Evolutionary conservation across 2,888 invertebrate genomes (phyloP), one percentile per base, ranked within the genome.

Genomic region (Polydrusus cervinus): DNA sequence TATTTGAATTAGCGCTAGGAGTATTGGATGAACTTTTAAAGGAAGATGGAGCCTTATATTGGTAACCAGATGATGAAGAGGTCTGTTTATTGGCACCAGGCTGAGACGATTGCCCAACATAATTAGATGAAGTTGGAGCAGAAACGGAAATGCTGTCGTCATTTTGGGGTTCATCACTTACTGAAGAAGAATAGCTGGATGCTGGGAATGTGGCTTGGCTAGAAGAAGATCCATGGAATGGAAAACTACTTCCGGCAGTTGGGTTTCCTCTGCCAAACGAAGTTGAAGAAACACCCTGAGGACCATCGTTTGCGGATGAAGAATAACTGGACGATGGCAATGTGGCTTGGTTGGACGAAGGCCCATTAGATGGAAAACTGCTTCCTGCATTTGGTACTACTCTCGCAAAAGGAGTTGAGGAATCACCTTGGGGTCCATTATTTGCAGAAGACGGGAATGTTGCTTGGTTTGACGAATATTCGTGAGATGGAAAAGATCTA

Each of bases 31-130:
- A 1, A 40, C 13, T 43, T 38, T 40, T 40, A 18, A 43, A 61
- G 8, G 61, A 30, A 6, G 49, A 66, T 18, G 55, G 45, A 11
- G 67, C 6, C 5, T 67, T 53, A 18, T 53, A 55, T 7, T 67
- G 67, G 16, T 57, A 69, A 30, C 34, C 49, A 34, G 69, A 70
- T 34, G 18, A 11, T 43, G 57, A 11, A n/a, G 57, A 45, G 11
- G 45, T 9, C 9, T 49, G 38, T 11, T 16, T 18, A 18, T 51
- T 70, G 30, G 43, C 60, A 65, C 30, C 55, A 49, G 49, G 43
- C 34, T 30, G 30, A 14, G 51, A 66, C 13, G 45, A 6, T 49
- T 14, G 18, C 8, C 9, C 7, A 9, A 16, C 16, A 65, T 20
- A 20, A 34, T 45, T 13, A 1, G 45, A 62, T n/a, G 64, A 47